Evolutionary conservation across 1,140 invertebrate species (phyloP), one percentile per base, ranked within the genome.

Genomic region (Drosophila lacertosa): DNA sequence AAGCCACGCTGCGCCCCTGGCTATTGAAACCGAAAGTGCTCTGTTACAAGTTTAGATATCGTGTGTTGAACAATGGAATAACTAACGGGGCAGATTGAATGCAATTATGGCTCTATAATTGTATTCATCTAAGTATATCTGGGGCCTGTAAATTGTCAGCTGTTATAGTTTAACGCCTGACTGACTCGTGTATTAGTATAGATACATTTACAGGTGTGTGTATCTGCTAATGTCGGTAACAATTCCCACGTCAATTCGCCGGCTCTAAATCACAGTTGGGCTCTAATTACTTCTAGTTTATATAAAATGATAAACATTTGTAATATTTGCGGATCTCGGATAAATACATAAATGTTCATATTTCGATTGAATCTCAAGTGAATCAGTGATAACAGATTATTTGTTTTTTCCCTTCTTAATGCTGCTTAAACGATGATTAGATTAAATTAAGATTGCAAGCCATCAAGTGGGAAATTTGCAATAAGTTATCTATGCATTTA

Each of bases 91-190:
- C 42, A 32, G 22, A 40, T 59, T 64, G 66, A 64, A 66, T 65
- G 67, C 62, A 72, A 84, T 77, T 84, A 68, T 37, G 58, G 62
- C 62, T 73, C 71, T 77, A 48, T 68, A 53, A 63, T 71, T 63
- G 58, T 77, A 77, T 75, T 68, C 62, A 53, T 47, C 53, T 66
- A 37, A 26, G 60, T 22, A 40, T 18, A 64, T 55, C 59, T 72
- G 51, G 45, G 58, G 58, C 45, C 60, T 71, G 57, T 82, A 62
- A 82, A 54, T 69, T 58, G 77, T 50, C 60, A 67, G 77, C 50
- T 74, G 73, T 66, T 76, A 64, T 73, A 86, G 86, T 84, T 84
- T 81, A 76, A 74, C 81, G 81, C 77, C 77, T 63, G 65, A 58
- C 7, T 45, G 58, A 74, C 35, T 74, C 77, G 42, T 60, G 37